A percentile compares a stretch with the other conserved stretches of the same genome.
Evolutionary conservation across 2,888 invertebrate genomes (phyloP).

Genomic region (Aricia artaxerxes): DNA sequence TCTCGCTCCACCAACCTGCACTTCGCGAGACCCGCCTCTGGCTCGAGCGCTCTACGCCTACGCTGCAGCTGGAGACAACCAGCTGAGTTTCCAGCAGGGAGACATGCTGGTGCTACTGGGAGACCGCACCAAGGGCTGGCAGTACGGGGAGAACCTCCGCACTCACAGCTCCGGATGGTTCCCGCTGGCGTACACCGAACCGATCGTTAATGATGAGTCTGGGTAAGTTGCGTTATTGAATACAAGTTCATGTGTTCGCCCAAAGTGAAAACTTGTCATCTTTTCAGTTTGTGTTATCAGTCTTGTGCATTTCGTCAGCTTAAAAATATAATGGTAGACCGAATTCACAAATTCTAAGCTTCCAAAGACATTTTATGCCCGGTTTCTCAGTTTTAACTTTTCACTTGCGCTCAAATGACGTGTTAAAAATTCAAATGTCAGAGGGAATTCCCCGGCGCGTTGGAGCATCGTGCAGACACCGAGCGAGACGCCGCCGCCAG

Average conservation of each 20-base stretch:
- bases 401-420: no score
- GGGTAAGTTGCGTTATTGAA: slow-evolving; percentile 67
- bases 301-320: not conserved
- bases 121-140: slow-evolving; percentile 96
- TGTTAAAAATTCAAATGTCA: slow-evolving; percentile 32
- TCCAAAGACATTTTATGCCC: no score
- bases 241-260: no score
- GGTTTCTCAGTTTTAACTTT: no score
- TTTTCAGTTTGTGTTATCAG: no score
- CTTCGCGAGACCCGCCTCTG: slow-evolving; percentile 85
- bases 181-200: slow-evolving; percentile 95
- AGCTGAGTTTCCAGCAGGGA: slow-evolving; percentile 94
- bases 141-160: slow-evolving; percentile 96
- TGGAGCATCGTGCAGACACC: slow-evolving; percentile 73
- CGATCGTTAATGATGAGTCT: slow-evolving; percentile 83
- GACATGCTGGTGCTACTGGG: slow-evolving; percentile 94
- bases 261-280: not conserved
- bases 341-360: no score
- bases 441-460: slow-evolving; percentile 67
- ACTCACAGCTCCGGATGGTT: slow-evolving; percentile 98
- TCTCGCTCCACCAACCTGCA: slow-evolving; percentile 80
- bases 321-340: not conserved
- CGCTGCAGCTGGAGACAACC: slow-evolving; percentile 93
- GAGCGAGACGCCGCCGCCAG: slow-evolving; percentile 67
- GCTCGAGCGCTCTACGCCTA: slow-evolving; percentile 94